phyloP scores from a whole-genome alignment of 2,113 vertebrate species.

The Chrysemys picta region DNA sequence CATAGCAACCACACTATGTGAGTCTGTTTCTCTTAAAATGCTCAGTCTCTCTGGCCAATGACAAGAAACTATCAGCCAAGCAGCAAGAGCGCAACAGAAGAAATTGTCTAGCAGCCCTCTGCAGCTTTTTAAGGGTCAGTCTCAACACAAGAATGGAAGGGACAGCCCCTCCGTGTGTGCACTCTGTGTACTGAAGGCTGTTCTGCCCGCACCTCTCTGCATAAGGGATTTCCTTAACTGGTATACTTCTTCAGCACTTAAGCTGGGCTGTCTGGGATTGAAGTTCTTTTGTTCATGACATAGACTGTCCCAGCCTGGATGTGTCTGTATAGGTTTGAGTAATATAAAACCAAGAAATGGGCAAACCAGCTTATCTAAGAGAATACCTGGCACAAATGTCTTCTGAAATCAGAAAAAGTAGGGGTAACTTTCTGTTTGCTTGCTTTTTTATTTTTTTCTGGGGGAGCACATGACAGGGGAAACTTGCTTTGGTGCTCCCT shows the following conservation, averaged over 20 bases:
- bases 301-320: not conserved
- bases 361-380: not conserved
- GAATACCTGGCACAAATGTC: not conserved
- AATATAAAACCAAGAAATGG: not conserved
- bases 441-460: not conserved
- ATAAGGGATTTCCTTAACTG: not conserved
- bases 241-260: not conserved
- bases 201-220: not conserved
- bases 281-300: not conserved
- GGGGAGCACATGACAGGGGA: not conserved
- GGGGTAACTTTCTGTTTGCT: not conserved
- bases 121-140: not conserved
- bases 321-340: not conserved
- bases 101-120: slow-evolving; percentile 31
- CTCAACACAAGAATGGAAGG: not conserved
- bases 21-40: slow-evolving; percentile 31
- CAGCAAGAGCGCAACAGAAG: slow-evolving; percentile 14
- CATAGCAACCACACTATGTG: slow-evolving; percentile 17
- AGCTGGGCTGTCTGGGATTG: not conserved
- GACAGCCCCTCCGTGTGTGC: not conserved
- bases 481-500: not conserved
- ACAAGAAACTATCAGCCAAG: slow-evolving; percentile 47
- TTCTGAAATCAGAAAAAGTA: not conserved
- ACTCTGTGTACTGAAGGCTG: not conserved
- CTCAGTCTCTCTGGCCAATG: slow-evolving; percentile 43